phyloP scores from a whole-genome alignment of 2,113 vertebrate species.

The Cettia cetti region DNA sequence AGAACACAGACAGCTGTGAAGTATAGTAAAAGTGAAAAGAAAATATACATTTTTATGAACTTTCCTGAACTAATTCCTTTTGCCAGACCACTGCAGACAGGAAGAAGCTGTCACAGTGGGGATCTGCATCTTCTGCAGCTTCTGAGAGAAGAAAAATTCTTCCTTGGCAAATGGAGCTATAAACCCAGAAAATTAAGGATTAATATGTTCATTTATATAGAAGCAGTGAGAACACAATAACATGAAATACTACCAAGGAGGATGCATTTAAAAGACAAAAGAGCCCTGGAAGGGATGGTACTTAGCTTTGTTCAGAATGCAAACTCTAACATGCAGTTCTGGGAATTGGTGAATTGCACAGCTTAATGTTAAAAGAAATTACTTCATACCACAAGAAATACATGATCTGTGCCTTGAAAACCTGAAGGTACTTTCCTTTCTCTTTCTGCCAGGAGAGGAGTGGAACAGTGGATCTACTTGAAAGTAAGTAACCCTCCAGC shows the following conservation, averaged over 20 bases:
- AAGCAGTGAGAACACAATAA: slow-evolving; percentile 30
- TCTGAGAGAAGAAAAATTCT: slow-evolving; percentile 28
- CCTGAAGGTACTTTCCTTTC: neutral
- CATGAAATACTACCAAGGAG: slow-evolving; percentile 21
- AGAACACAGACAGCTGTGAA: neutral
- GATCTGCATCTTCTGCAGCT: slow-evolving; percentile 45
- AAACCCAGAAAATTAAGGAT: slow-evolving; percentile 55
- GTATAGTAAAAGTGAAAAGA: neutral
- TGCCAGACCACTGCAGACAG: slow-evolving; percentile 16
- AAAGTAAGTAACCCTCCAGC: neutral
- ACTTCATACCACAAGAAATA: slow-evolving; percentile 37
- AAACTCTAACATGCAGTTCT: slow-evolving; percentile 14
- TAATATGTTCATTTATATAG: slow-evolving; percentile 63
- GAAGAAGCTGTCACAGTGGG: neutral
- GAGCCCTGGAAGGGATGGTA: neutral
- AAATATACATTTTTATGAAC: neutral
- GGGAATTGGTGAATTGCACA: slow-evolving; percentile 25
- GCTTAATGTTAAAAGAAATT: slow-evolving; percentile 28
- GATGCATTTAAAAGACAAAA: slow-evolving; percentile 49
- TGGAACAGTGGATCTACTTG: neutral
- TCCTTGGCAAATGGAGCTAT: slow-evolving; percentile 32
- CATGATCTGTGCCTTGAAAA: neutral
- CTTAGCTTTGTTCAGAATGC: slow-evolving; percentile 48
- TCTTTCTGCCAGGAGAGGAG: neutral
- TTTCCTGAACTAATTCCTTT: slow-evolving; percentile 15